Evolutionary conservation across 2,797 vertebrate genomes (phyloP), one percentile per base, ranked within the genome.

Genomic region (Neoniphon sammara): DNA sequence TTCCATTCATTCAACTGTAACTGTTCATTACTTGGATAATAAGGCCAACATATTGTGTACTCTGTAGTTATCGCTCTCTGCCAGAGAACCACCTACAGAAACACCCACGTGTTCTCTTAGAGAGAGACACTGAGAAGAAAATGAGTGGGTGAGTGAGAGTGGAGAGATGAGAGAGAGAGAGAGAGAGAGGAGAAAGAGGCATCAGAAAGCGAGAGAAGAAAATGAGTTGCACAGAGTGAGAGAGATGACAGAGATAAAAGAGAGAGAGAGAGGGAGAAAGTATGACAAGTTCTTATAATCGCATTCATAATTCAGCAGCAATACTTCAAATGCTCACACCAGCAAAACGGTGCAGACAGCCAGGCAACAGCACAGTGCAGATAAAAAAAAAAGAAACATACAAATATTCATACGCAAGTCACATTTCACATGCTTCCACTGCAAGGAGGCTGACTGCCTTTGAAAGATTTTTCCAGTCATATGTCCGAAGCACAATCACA

Each of bases 71-170:
- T 73, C 54, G 9, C 60, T 67, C 79, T 84, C 61, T 82, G 82
- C 88, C 85, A 87, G 80, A 84, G 85, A 88, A 85, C 82, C 84
- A 78, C 85, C 88, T 69, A 80, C 80, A 80, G 77, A 85, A 81
- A 84, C 81, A 59, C 87, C 81, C 78, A 86, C 77, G 71, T 75
- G 68, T 77, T 78, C 58, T 81, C 74, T 46, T 39, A 63, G 64
- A 82, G 23, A 64, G 50, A 55, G 54, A 73, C n/a, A 61, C 49
- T 39, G 31, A 46, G 17, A 9, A 57, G 36, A 23, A 8, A 49
- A 17, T 18, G 53, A 21, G n/a, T 42, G 39, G 39, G 39, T 9
- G 39, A 42, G 39, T 42, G 39, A 42, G 39, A 11, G 12, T 42
- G 39, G 65, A 63, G 64, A 83, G 7, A 34, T 34, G 31, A 34